These are phyloP conservation scores for Malurus melanocephalus DNA, from an alignment of 2,113 vertebrate genomes.

Conservation along the genomic window DNA sequence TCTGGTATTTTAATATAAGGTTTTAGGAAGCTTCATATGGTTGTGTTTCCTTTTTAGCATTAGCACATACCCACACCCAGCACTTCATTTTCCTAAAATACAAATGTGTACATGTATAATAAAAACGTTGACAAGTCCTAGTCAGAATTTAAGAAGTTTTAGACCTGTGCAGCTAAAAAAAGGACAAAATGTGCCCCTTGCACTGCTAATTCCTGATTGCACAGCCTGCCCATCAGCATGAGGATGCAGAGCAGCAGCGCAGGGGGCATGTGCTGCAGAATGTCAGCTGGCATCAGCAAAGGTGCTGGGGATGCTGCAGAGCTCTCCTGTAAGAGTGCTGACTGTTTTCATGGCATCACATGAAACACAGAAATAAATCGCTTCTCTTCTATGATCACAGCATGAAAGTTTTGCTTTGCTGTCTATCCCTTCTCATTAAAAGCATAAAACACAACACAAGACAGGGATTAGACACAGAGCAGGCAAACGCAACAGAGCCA, in stretches of 20 bases:
- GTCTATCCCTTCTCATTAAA: conserved; percentile 33
- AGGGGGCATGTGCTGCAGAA: not conserved
- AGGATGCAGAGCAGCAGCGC: not conserved
- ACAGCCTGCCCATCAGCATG: not conserved
- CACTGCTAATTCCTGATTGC: not conserved
- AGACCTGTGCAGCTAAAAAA: not conserved
- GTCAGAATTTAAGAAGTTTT: not conserved
- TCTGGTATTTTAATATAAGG: not conserved
- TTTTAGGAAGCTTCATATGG: conserved; percentile 7
- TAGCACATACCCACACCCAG: conserved; percentile 16
- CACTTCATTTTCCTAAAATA: conserved; percentile 41
- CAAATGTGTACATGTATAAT: not conserved
- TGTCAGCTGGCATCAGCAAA: conserved; percentile 11
- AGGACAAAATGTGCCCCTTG: not conserved
- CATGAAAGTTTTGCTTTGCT: conserved; percentile 41
- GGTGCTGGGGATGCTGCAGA: not conserved
- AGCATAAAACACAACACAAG: not conserved
- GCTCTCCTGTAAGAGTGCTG: not conserved
- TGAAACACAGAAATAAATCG: conserved; percentile 42
- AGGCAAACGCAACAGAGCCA: not conserved
- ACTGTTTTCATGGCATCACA: conserved; percentile 40
- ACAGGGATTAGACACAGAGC: conserved; percentile 12
- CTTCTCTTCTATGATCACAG: conserved; percentile 36
- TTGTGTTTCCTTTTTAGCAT: conserved; percentile 1
- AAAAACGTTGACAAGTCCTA: not conserved